Evolutionary conservation across 2,797 vertebrate species (phyloP).

Genomic region (Tolypeutes matacus): DNA sequence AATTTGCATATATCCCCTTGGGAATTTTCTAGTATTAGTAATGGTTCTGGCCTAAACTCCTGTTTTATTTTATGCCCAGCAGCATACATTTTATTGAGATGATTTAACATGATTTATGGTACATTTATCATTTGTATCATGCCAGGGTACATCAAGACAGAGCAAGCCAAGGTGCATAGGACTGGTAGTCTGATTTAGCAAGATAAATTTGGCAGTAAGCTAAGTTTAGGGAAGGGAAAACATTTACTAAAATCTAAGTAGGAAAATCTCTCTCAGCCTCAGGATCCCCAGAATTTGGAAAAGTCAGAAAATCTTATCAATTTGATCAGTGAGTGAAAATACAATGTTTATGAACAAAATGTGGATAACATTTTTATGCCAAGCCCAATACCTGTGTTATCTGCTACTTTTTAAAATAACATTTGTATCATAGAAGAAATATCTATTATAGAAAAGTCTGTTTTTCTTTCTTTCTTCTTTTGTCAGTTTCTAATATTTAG

Average conservation of each 20-base stretch:
- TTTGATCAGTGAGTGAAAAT: background rate
- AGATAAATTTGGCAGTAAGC: background rate
- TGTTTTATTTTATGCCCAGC: conserved; percentile 9
- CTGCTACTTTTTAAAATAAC: background rate
- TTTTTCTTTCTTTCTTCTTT: background rate
- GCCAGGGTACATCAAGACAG: background rate
- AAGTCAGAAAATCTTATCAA: background rate
- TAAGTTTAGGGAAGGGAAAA: background rate
- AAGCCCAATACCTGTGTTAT: background rate
- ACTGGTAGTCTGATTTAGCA: background rate
- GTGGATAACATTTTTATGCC: background rate
- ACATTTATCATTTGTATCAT: conserved; percentile 9
- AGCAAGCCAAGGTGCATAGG: background rate
- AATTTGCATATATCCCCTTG: background rate
- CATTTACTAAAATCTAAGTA: background rate
- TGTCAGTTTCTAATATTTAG: background rate
- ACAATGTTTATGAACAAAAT: background rate
- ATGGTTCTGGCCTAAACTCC: background rate
- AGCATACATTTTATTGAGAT: background rate
- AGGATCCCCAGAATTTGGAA: background rate
- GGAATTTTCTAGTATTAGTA: background rate
- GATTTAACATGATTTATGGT: background rate
- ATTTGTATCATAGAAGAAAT: background rate
- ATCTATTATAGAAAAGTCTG: background rate
- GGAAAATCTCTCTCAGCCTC: background rate